A percentile compares a stretch with the other conserved stretches of the same genome.
Evolutionary conservation across 2,797 vertebrate species (phyloP).

Genomic region (Tapera naevia): DNA sequence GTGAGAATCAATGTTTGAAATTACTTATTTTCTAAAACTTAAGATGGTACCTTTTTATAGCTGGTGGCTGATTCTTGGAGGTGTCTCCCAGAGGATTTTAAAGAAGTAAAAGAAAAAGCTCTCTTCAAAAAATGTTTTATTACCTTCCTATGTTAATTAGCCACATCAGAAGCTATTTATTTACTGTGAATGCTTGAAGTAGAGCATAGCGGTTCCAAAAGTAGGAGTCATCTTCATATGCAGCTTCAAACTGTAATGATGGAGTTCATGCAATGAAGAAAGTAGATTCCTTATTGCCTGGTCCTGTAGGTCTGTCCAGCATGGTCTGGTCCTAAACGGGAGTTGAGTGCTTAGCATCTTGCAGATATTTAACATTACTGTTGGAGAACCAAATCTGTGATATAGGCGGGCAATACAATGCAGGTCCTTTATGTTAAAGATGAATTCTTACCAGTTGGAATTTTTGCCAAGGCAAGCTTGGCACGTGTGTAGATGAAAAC

Average conservation of each 20-base stretch:
- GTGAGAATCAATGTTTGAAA: neutral
- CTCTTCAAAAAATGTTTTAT: constrained; percentile 5
- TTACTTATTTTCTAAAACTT: constrained; percentile 45
- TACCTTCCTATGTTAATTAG: constrained; percentile 37
- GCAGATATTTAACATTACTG: neutral
- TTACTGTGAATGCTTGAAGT: constrained; percentile 65
- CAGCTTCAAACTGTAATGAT: constrained; percentile 29
- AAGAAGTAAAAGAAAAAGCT: neutral
- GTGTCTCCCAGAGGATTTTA: constrained; percentile 35
- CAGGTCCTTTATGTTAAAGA: constrained; percentile 69
- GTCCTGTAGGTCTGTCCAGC: constrained; percentile 59
- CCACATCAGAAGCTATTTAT: constrained; percentile 67
- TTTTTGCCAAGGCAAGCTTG: constrained; percentile 69
- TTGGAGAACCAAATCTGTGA: constrained; percentile 31
- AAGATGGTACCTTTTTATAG: constrained; percentile 70
- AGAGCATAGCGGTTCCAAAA: constrained; percentile 40
- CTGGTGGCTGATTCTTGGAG: neutral
- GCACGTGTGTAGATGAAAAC: constrained; percentile 59
- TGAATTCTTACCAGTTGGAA: constrained; percentile 61
- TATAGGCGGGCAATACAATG: constrained; percentile 62
- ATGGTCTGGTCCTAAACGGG: neutral
- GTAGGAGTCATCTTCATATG: constrained; percentile 40
- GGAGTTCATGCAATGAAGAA: constrained; percentile 51
- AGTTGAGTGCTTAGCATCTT: neutral
- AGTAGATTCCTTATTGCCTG: constrained; percentile 47